Percentiles rank a stretch among this genome's conserved stretches.
Evolutionary conservation across 2,797 vertebrate species (phyloP).

Genomic region (Knipowitschia caucasica): DNA sequence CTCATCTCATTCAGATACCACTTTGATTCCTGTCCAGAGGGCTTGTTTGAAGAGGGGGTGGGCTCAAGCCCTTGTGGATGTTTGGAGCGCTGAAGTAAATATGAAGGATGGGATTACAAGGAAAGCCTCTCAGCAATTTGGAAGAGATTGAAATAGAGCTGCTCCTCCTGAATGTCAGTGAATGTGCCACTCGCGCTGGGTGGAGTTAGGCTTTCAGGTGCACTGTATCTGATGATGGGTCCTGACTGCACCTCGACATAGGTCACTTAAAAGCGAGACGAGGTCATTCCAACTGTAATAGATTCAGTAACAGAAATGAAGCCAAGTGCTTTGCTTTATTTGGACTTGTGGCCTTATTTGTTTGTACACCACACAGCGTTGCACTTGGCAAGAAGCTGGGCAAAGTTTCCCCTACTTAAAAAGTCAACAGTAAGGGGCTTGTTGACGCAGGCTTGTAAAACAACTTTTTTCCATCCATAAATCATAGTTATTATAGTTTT

Average conservation of each 20-base stretch:
- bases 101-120: conserved; percentile 69
- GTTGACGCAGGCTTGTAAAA: conserved; percentile 47
- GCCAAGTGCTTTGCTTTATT: conserved; percentile 78
- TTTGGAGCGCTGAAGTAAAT: conserved; percentile 60
- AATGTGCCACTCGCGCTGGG: conserved; percentile 67
- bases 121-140: conserved; percentile 67
- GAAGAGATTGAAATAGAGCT: conserved; percentile 70
- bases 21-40: conserved; percentile 57
- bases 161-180: conserved; percentile 65
- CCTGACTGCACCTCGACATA: conserved; percentile 58
- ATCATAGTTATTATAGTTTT: conserved; percentile 36
- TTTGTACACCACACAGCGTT: conserved; percentile 73
- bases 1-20: conserved; percentile 47
- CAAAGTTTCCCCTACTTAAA: conserved; percentile 60
- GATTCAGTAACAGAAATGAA: conserved; percentile 70
- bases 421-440: conserved; percentile 54
- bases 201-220: conserved; percentile 65
- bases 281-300: conserved; percentile 67
- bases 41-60: conserved; percentile 64
- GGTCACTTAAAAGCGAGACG: conserved; percentile 64
- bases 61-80: conserved; percentile 44
- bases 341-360: conserved; percentile 74
- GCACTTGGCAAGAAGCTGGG: conserved; percentile 61
- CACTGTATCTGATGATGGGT: conserved; percentile 63
- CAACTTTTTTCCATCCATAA: conserved; percentile 53